Conservation (phyloP, 2,113 vertebrate genomes). For the Shinisaurus crocodilurus region DNA sequence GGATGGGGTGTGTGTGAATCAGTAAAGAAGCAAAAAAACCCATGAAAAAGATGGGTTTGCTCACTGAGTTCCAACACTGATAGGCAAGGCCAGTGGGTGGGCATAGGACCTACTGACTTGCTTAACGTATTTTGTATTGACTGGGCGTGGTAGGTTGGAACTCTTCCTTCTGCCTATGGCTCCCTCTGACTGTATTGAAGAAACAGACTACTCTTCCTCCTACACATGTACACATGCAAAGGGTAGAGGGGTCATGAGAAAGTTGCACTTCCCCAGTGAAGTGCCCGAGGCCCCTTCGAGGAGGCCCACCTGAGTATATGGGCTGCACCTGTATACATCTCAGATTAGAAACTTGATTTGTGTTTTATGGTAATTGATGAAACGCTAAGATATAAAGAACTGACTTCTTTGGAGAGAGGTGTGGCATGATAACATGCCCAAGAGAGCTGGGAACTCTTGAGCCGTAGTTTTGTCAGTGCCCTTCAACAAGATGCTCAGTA, state of each 20-base stretch:
- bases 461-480: neutral
- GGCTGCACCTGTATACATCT: neutral
- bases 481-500: neutral
- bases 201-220: neutral
- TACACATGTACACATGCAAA: neutral
- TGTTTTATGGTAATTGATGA: neutral
- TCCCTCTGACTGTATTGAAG: neutral
- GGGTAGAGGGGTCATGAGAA: neutral
- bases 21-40: neutral
- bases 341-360: neutral
- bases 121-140: neutral
- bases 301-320: neutral
- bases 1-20: too few relatives aligned
- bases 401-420: neutral
- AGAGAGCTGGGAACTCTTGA: neutral
- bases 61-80: neutral
- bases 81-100: neutral
- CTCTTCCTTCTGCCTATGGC: too few relatives aligned
- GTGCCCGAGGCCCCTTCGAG: neutral
- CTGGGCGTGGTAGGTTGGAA: neutral
- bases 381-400: neutral
- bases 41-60: neutral
- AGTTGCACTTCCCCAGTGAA: neutral
- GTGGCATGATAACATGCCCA: slow-evolving; percentile 13
- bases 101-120: neutral